Conservation (phyloP, 2,797 vertebrate species). For the Eutrigla gurnardus region DNA sequence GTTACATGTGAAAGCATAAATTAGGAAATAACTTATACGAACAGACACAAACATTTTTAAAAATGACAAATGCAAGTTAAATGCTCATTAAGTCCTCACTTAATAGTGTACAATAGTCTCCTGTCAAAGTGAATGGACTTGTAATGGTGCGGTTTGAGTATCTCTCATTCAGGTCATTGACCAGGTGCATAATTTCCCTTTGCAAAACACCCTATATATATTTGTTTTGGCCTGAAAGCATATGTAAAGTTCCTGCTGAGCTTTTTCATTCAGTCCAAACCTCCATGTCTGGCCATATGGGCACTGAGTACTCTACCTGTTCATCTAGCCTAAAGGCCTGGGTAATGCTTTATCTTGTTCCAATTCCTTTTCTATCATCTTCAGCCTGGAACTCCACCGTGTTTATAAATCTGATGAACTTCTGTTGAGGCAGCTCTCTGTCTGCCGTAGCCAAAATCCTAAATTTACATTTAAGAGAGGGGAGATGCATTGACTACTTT, state of each 20-base stretch:
- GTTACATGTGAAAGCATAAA: too few relatives aligned
- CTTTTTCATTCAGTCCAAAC: conserved; percentile 28
- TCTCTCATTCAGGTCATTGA: neutral
- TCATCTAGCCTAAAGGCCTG: conserved; percentile 22
- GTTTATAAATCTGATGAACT: conserved; percentile 13
- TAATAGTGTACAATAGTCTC: neutral
- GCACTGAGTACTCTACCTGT: conserved; percentile 3
- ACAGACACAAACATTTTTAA: too few relatives aligned
- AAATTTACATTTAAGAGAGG: conserved; percentile 7
- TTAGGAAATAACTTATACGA: too few relatives aligned
- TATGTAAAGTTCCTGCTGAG: conserved; percentile 15
- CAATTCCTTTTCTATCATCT: conserved; percentile 41
- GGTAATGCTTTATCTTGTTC: conserved; percentile 25
- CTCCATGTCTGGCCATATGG: conserved; percentile 7
- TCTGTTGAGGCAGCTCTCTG: conserved; percentile 21
- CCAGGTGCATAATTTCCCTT: neutral
- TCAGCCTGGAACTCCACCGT: conserved; percentile 25
- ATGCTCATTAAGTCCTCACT: too few relatives aligned
- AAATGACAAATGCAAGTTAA: too few relatives aligned
- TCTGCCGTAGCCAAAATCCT: conserved; percentile 21
- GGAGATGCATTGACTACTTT: neutral
- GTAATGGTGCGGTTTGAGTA: neutral
- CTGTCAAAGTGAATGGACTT: conserved; percentile 1
- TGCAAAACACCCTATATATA: conserved; percentile 10
- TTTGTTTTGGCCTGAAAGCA: neutral